A percentile compares a stretch with the other conserved stretches of the same genome.
These are phyloP conservation scores for Microplitis mediator DNA, from an alignment of 1,140 invertebrate species.

Conservation along the genomic window DNA sequence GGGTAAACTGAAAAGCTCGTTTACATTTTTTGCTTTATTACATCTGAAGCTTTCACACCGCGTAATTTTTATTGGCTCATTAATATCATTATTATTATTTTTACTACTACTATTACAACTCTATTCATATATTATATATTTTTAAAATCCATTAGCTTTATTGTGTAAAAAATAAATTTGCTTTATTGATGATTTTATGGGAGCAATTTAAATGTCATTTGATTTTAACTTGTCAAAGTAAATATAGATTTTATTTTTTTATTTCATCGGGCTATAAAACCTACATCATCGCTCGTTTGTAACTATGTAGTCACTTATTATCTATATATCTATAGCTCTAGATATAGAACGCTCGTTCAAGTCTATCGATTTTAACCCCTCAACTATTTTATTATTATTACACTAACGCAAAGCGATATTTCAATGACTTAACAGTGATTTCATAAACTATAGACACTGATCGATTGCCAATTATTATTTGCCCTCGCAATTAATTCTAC, in stretches of 20 bases:
- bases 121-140: too few species aligned
- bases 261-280: too few species aligned
- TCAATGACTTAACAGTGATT: conserved; percentile 4
- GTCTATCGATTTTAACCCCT: conserved; percentile 1
- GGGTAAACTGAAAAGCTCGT: conserved; percentile 21
- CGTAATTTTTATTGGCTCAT: background rate
- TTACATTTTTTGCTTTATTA: conserved; percentile 15
- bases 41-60: background rate
- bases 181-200: too few species aligned
- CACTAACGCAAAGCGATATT: background rate
- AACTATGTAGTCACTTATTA: too few species aligned
- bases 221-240: too few species aligned
- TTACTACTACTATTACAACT: too few species aligned
- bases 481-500: background rate
- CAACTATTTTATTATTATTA: conserved; percentile 10
- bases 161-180: too few species aligned
- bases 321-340: too few species aligned
- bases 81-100: background rate
- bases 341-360: background rate
- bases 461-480: background rate
- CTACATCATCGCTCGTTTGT: too few species aligned
- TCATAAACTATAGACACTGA: background rate
- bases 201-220: too few species aligned
- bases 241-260: too few species aligned
- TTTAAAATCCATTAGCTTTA: too few species aligned